phyloP scores from a whole-genome alignment of 2,797 vertebrate species.

The Gallinago stenura region DNA sequence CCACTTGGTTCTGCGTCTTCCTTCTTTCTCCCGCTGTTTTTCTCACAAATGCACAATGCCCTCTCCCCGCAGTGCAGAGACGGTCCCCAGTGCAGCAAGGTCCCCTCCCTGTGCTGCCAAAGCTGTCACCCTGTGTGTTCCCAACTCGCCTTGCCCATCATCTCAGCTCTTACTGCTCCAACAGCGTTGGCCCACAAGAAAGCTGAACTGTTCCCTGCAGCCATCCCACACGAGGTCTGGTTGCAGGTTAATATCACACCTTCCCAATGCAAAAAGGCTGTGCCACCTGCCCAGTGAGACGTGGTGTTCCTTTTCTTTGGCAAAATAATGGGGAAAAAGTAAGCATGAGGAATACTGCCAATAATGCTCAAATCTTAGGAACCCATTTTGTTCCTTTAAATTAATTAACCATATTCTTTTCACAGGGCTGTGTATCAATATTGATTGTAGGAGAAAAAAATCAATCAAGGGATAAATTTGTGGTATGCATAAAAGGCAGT shows the following conservation, averaged over 20 bases:
- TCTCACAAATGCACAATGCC: not conserved
- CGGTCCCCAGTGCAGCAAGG: no score
- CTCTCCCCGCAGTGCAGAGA: not conserved
- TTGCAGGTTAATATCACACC: not conserved
- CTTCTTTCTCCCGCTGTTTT: not conserved
- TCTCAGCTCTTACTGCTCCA: fast-evolving
- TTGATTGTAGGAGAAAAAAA: not conserved
- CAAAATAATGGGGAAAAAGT: not conserved
- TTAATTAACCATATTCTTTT: not conserved
- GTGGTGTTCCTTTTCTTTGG: not conserved
- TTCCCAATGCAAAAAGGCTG: not conserved
- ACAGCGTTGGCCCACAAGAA: fast-evolving
- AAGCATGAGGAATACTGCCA: not conserved
- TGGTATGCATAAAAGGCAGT: not conserved
- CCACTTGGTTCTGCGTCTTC: not conserved
- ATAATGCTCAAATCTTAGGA: not conserved
- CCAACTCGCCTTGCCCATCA: not conserved
- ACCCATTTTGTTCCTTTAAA: not conserved
- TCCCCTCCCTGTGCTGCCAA: not conserved
- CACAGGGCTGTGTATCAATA: not conserved
- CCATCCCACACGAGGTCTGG: not conserved
- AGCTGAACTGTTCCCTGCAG: not conserved
- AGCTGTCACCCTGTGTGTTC: not conserved
- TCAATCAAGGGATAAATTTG: not conserved
- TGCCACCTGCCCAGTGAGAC: not conserved